phyloP scores from a whole-genome alignment of 2,113 vertebrate genomes.

The Cynoglossus semilaevis region DNA sequence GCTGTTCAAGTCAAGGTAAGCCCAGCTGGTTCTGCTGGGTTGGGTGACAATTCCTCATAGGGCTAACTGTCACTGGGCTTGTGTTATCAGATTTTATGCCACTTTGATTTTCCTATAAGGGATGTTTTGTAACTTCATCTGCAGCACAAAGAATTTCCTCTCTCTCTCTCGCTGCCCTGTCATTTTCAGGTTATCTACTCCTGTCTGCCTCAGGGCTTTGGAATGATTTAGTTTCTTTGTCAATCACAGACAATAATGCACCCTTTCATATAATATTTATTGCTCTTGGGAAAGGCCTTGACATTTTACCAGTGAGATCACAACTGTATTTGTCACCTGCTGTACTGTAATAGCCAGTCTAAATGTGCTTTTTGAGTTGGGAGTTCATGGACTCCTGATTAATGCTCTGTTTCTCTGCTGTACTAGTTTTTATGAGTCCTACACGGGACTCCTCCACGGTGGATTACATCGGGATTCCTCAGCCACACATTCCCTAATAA shows the following conservation, averaged over 20 bases:
- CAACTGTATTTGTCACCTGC: background rate
- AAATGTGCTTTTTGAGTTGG: background rate
- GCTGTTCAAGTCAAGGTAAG: constrained; percentile 40
- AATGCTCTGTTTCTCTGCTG: constrained; percentile 1
- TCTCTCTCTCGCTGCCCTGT: constrained; percentile 2
- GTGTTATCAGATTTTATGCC: constrained; percentile 5
- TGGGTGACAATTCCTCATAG: constrained; percentile 20
- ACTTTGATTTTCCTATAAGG: constrained; percentile 1
- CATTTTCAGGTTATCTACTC: constrained; percentile 19
- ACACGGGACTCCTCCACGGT: no score
- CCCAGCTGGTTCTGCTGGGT: constrained; percentile 53
- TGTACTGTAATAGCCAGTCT: constrained; percentile 3
- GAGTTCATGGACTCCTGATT: background rate
- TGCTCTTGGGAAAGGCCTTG: background rate
- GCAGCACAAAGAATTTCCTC: background rate
- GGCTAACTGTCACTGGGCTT: constrained; percentile 6
- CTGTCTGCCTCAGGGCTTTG: constrained; percentile 1
- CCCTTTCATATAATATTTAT: background rate
- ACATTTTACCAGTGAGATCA: background rate
- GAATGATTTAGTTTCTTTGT: constrained; percentile 11
- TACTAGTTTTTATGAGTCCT: background rate
- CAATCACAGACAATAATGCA: constrained; percentile 16
- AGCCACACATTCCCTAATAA: no score
- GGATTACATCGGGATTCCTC: no score
- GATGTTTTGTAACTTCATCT: background rate